phyloP scores from a whole-genome alignment of 2,113 vertebrate species.

The Lophura nycthemera region DNA sequence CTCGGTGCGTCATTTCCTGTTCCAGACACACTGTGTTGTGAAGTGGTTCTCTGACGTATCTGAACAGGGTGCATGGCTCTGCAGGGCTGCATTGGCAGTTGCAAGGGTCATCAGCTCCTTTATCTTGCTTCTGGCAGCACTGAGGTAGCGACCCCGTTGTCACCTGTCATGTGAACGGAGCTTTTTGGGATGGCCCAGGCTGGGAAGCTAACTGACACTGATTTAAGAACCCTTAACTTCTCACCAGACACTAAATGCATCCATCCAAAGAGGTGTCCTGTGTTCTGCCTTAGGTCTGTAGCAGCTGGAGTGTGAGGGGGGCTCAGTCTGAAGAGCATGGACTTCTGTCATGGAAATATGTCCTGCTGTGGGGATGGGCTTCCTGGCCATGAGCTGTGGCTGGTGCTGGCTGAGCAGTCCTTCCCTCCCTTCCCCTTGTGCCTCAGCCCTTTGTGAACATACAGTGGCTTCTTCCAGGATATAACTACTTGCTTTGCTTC shows the following conservation, averaged over 20 bases:
- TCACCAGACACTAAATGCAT: background rate
- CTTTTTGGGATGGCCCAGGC: background rate
- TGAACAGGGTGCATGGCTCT: background rate
- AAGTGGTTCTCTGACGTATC: fast-evolving
- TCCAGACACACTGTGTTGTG: background rate
- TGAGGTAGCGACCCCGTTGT: background rate
- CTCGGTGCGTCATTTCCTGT: background rate
- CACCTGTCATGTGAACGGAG: background rate
- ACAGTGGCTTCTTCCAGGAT: background rate
- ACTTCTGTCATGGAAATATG: fast-evolving
- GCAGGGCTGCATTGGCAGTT: background rate
- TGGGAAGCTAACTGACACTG: background rate
- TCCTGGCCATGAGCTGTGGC: background rate
- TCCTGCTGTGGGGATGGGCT: background rate
- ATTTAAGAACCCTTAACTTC: background rate
- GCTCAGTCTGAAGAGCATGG: background rate
- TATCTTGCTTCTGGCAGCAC: background rate
- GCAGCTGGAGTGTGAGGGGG: background rate
- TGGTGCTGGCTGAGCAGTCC: background rate
- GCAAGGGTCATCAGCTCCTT: background rate
- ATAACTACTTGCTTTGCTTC: background rate
- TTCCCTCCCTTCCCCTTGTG: background rate
- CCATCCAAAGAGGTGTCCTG: background rate
- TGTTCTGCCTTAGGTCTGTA: background rate
- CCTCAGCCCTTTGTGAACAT: background rate